Base-by-base conservation (phyloP, 2,797 vertebrate genomes). In the Sebastiscus tertius region DNA sequence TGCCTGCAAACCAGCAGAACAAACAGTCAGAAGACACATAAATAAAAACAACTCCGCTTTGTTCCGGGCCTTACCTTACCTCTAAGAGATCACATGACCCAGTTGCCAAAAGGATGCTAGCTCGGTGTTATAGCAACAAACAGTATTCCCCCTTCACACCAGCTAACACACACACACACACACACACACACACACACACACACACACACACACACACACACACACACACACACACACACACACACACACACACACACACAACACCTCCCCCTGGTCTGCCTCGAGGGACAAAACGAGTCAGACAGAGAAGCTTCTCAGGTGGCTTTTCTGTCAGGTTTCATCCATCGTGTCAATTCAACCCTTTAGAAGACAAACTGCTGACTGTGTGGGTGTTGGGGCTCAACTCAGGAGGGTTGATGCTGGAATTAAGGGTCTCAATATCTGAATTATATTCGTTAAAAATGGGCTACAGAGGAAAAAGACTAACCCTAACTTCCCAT, bases 1-100 rank as follows among this genome's bases (percentile, higher is more conserved):
- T 0, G 98, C 98, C 98, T 99, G 92, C 31, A 91, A 91, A 87
- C 6, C n/a, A 90, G 59, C 63, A 90, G 39, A 76, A 83, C 34
- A 78, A 70, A 82, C 46, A 83, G 34, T 75, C 58, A 89, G n/a
- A 7, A 75, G 4, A 66, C 67, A 79, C 46, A 82, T 56, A 63
- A 62, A 83, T 63, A 87, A 63, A 68, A 72, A 65, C 29, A 87
- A 36, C 49, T 20, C 49, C 4, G 8, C 36, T 69, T 65, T 72
- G 63, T 72, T 74, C n/a, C 3, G 0, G 60, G 46, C 26, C 65
- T 72, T 14, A 80, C 75, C 61, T 60, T 14, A 79, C 75, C 61
- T 60, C 65, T 4, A 13, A 24, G 13, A 11, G 6, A 70, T 78
- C 62, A 85, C 60, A 77, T 84, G 79, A 68, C 52, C 56, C 8